Evolutionary conservation across 2,888 invertebrate genomes (phyloP).

Genomic region (Stratiomys singularior): DNA sequence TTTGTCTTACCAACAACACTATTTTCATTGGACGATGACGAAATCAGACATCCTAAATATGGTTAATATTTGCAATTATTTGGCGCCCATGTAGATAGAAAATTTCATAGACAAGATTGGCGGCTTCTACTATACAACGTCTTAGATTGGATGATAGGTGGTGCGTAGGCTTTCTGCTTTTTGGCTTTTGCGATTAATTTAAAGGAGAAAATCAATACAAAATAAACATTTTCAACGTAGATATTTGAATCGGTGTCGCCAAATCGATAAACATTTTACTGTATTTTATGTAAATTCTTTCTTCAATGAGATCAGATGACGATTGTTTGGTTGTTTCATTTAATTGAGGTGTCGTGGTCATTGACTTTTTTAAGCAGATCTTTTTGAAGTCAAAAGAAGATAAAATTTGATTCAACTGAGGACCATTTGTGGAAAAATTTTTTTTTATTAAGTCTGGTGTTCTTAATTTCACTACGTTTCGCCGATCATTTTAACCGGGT

Average conservation of each 20-base stretch:
- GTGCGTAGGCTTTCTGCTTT: neutral
- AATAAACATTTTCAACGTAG: neutral
- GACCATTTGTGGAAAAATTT: no score
- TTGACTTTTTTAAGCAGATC: no score
- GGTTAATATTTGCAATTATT: slow-evolving; percentile 28
- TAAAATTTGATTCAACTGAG: no score
- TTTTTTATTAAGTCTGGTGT: no score
- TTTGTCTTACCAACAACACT: neutral
- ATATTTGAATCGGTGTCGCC: slow-evolving; percentile 1
- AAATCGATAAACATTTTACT: slow-evolving; percentile 10
- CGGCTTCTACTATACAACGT: neutral
- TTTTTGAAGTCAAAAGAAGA: no score
- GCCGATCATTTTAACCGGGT: no score
- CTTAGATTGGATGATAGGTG: neutral
- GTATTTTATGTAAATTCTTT: neutral
- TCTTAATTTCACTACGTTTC: no score
- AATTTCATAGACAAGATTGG: neutral
- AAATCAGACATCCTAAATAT: neutral
- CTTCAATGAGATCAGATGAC: no score
- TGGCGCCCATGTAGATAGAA: slow-evolving; percentile 15
- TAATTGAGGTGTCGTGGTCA: no score
- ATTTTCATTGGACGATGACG: slow-evolving; percentile 12
- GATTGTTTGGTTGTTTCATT: no score
- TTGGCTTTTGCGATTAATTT: neutral
- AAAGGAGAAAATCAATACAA: neutral